Evolutionary conservation across 2,113 vertebrate species (phyloP), one percentile per base, ranked within the genome.

Genomic region (Bambusicola thoracicus): DNA sequence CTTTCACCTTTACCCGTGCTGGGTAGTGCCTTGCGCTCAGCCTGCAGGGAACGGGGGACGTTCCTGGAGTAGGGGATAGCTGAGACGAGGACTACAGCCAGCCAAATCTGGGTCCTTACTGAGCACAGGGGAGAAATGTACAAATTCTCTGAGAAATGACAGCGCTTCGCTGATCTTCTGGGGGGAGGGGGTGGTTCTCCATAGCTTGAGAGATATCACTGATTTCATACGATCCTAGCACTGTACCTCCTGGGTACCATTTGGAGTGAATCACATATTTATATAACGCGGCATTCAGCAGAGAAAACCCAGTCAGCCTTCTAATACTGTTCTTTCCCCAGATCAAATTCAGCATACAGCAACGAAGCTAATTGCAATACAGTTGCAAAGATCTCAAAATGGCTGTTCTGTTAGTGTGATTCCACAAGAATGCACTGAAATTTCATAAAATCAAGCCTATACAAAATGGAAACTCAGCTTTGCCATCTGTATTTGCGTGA

Each of bases 181-280:
- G 38, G 73, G 48, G 76, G 80, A 93, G 90, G 88, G 67, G 85
- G 85, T 86, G 92, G 87, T 81, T 96, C 94, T 95, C 74, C 75
- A 67, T 12, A 74, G 88, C 89, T 94, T 94, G 86, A 93, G 67
- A 74, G 88, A 89, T 92, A 92, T 87, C 90, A 93, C 68, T 90
- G 81, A 81, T 93, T 95, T 88, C 86, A 76, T 79, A 69, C 0
- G 29, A 95, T 94, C 80, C 89, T 77, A 73, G 63, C 10, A 27
- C 85, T 17, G 58, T 49, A 43, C 41, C 58, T 92, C 90, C 81
- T 81, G 90, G 87, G 92, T 91, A 85, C 93, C 84, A 53, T 93
- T 96, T 88, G 93, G 82, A 93, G 46, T 97, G 95, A 95, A 95
- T 96, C 94, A 95, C 48, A 11, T 93, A 85, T 94, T 95, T 97